Evolutionary conservation across 2,113 vertebrate genomes (phyloP).

Genomic region (Pontoporia blainvillei): DNA sequence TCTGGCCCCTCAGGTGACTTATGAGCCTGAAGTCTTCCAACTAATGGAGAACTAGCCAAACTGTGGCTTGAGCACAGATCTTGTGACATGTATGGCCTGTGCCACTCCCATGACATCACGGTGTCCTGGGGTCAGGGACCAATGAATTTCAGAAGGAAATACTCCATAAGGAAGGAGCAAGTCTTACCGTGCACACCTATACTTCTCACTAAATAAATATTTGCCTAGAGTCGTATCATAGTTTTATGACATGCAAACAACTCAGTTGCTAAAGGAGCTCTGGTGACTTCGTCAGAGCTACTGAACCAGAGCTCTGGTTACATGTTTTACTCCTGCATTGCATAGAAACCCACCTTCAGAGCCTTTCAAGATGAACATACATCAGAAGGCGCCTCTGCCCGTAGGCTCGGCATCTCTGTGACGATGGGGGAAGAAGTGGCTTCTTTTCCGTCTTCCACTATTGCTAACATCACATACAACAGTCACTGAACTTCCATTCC

Average conservation of each 20-base stretch:
- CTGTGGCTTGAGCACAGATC: background rate
- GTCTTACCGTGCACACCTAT: constrained; percentile 1
- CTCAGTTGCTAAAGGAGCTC: background rate
- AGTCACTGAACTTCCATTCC: background rate
- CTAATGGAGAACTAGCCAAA: background rate
- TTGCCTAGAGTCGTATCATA: constrained; percentile 38
- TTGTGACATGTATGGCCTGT: constrained; percentile 1
- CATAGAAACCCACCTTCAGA: background rate
- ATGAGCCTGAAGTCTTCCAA: background rate
- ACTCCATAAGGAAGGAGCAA: constrained; percentile 1
- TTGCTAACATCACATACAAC: background rate
- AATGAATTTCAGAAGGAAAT: constrained; percentile 58
- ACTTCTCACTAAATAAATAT: constrained; percentile 56
- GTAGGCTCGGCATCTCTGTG: background rate
- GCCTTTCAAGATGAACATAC: background rate
- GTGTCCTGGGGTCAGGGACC: background rate
- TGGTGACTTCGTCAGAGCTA: constrained; percentile 6
- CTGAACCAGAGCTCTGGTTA: background rate
- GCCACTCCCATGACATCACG: background rate
- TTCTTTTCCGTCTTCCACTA: background rate
- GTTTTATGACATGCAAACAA: constrained; percentile 52
- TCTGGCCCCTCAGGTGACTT: background rate
- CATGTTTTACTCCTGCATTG: background rate
- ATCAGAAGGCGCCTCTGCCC: background rate
- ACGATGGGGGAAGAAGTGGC: background rate